These are phyloP conservation scores for Saturnia pavonia DNA, from an alignment of 2,888 invertebrate species.

Conservation along the genomic window DNA sequence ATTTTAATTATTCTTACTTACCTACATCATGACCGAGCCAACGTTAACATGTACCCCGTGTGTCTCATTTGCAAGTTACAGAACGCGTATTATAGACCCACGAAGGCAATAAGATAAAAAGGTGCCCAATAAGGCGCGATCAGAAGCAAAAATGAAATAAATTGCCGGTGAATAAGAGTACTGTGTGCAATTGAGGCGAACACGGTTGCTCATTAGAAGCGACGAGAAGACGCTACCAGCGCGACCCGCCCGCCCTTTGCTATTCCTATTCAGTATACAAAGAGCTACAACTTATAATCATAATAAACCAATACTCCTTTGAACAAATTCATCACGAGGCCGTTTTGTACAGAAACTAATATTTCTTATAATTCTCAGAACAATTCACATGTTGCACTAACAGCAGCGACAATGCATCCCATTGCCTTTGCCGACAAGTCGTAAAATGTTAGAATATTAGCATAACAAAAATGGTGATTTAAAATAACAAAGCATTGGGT, in stretches of 20 bases:
- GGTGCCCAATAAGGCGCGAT: constrained; percentile 80
- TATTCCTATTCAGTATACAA: constrained; percentile 26
- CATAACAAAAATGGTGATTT: constrained; percentile 77
- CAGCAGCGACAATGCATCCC: constrained; percentile 56
- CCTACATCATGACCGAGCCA: constrained; percentile 70
- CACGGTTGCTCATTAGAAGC: constrained; percentile 80
- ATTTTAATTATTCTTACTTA: constrained; percentile 72
- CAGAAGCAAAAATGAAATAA: constrained; percentile 82
- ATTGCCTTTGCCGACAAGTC: constrained; percentile 66
- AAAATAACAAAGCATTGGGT: constrained; percentile 61
- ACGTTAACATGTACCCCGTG: constrained; percentile 67
- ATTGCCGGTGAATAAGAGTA: constrained; percentile 80
- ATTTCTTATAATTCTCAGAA: constrained; percentile 58
- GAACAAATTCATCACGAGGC: constrained; percentile 5
- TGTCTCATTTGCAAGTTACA: constrained; percentile 82
- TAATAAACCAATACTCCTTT: constrained; percentile 22
- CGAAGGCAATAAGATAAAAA: constrained; percentile 80
- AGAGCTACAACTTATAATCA: constrained; percentile 22
- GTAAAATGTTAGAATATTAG: constrained; percentile 71
- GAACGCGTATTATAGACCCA: constrained; percentile 79
- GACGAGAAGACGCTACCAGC: constrained; percentile 41
- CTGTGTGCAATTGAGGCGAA: constrained; percentile 80
- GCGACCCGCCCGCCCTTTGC: constrained; percentile 26
- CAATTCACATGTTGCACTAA: constrained; percentile 59
- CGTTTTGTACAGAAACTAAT: constrained; percentile 22